phyloP scores from a whole-genome alignment of 2,797 vertebrate species.

The Clarias fuscus region DNA sequence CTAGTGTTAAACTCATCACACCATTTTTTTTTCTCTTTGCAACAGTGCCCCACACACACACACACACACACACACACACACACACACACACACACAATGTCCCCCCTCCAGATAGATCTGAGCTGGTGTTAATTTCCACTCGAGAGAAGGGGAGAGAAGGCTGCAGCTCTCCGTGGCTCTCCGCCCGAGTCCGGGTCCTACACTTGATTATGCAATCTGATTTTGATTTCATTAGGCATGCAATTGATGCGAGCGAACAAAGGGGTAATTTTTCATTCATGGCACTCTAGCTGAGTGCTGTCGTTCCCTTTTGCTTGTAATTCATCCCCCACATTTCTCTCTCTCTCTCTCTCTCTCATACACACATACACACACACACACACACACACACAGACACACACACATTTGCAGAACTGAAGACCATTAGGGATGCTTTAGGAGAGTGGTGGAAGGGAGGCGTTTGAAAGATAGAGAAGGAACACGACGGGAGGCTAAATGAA shows the following conservation, averaged over 20 bases:
- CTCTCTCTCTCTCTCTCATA: neutral
- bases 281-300: constrained; percentile 77
- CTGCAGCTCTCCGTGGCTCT: constrained; percentile 79
- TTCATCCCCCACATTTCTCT: constrained; percentile 66
- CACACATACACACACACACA: neutral
- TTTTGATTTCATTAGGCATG: constrained; percentile 88
- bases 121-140: constrained; percentile 77
- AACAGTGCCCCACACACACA: neutral
- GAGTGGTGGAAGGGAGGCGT: constrained; percentile 68
- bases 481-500: constrained; percentile 66
- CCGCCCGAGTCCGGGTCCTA: constrained; percentile 74
- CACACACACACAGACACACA: neutral
- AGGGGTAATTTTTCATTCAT: constrained; percentile 84
- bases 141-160: constrained; percentile 71
- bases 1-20: neutral
- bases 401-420: constrained; percentile 67
- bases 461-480: constrained; percentile 50
- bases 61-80: too few species aligned
- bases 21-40: too few species aligned
- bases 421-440: constrained; percentile 77
- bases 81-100: too few species aligned
- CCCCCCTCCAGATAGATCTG: constrained; percentile 21
- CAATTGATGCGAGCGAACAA: constrained; percentile 84
- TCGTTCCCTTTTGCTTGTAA: constrained; percentile 77
- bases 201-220: constrained; percentile 83